Conservation (phyloP, 2,888 invertebrate genomes). For the Sminthurinus aureus region DNA sequence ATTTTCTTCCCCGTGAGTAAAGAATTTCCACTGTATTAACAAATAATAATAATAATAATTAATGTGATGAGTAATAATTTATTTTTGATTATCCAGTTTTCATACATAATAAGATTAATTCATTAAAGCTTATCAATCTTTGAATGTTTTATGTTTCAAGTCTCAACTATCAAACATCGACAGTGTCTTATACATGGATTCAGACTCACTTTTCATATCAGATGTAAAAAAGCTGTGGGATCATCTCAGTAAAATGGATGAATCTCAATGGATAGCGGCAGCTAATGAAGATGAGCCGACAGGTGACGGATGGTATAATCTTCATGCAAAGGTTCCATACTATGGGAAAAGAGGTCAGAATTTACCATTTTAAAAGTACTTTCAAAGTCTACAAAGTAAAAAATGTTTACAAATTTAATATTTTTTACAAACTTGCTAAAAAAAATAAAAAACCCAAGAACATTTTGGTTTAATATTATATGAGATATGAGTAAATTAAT, state of each 20-base stretch:
- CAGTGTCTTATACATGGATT: constrained; percentile 89
- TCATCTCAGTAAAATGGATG: constrained; percentile 82
- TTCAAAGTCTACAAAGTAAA: too few species aligned
- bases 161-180: constrained; percentile 79
- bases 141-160: constrained; percentile 67
- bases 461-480: too few species aligned
- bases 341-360: constrained; percentile 80
- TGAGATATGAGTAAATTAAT: background rate
- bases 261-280: constrained; percentile 84
- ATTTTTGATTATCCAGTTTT: too few species aligned
- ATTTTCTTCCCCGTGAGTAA: constrained; percentile 87
- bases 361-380: background rate
- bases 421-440: too few species aligned
- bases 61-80: too few species aligned
- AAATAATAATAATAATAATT: too few species aligned
- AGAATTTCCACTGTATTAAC: too few species aligned
- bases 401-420: too few species aligned
- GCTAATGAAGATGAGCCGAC: constrained; percentile 90
- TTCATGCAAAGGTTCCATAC: constrained; percentile 85
- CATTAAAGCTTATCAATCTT: background rate
- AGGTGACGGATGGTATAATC: constrained; percentile 92
- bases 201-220: constrained; percentile 87
- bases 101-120: too few species aligned
- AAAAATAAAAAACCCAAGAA: too few species aligned
- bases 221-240: constrained; percentile 84